phyloP scores from a whole-genome alignment of 1,140 invertebrate species.

The Oscheius sp. region DNA sequence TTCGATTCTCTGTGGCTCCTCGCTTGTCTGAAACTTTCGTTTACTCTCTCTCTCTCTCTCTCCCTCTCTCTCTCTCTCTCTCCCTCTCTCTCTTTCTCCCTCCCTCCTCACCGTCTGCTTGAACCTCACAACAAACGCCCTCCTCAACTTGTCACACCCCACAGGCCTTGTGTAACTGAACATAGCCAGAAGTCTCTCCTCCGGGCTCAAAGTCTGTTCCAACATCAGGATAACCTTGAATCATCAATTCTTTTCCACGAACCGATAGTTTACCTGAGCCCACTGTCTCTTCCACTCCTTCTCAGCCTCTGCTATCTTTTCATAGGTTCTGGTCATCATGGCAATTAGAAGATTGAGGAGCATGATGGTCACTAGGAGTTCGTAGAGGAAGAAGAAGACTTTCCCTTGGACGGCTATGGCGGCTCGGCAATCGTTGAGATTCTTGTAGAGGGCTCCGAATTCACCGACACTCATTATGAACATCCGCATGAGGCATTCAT shows the following conservation, averaged over 20 bases:
- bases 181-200: constrained; percentile 77
- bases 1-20: constrained; percentile 13
- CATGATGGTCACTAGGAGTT: constrained; percentile 90
- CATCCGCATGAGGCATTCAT: constrained; percentile 91
- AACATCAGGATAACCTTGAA: constrained; percentile 91
- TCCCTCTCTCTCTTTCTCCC: too few relatives aligned
- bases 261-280: neutral
- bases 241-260: constrained; percentile 70
- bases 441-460: constrained; percentile 85
- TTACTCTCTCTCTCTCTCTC: too few relatives aligned
- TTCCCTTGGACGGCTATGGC: constrained; percentile 73
- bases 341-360: constrained; percentile 96
- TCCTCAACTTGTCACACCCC: constrained; percentile 72
- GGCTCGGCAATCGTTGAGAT: constrained; percentile 81
- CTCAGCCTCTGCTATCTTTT: constrained; percentile 84
- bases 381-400: constrained; percentile 88
- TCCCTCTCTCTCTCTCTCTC: too few relatives aligned
- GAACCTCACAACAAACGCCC: constrained; percentile 76
- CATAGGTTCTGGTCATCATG: constrained; percentile 99
- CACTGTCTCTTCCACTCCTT: constrained; percentile 96
- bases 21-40: neutral
- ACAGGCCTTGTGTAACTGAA: constrained; percentile 86
- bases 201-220: constrained; percentile 83
- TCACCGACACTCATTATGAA: constrained; percentile 94
- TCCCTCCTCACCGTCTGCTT: neutral